Evolutionary conservation across 2,113 vertebrate species (phyloP), one percentile per base, ranked within the genome.

Genomic region (Trichomycterus rosablanca): DNA sequence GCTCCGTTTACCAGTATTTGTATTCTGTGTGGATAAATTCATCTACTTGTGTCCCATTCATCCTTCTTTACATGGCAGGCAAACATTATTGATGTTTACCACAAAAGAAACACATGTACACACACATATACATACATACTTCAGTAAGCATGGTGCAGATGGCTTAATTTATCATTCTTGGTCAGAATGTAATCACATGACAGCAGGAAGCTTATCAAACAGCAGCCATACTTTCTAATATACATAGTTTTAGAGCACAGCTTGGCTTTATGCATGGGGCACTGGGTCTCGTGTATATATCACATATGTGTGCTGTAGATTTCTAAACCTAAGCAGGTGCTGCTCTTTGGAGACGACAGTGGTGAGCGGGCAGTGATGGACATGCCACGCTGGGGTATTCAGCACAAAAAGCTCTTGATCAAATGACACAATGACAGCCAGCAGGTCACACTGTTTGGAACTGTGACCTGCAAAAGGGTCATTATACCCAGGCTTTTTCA

Each of bases 121-220:
- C 39, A 24, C 39, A 14, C 44, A 43, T n/a, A 54, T 7, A 35
- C 44, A 66, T 32, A 51, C 39, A 45, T n/a, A n/a, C n/a, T n/a
- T 14, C 58, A 51, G 22, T 30, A 62, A 67, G 22, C 18, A 44
- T 16, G 18, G 52, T n/a, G 52, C 58, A 71, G 63, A 71, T 67
- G 63, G 52, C 46, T 39, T 58, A 39, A 67, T 67, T 65, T 45
- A 62, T 71, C 45, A 71, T 30, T 23, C 9, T 16, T 49, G 63
- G 35, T 65, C 52, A 49, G 24, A 63, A 50, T 24, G 15, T 59
- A 48, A 54, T 59, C 59, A 67, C 43, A 35, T 71, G 58, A 67
- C 44, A 57, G 28, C 16, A 51, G 35, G 9, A 32, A 45, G 24
- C 46, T 53, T 48, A 57, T 55, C 63, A 57, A 66, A n/a, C n/a